Evolutionary conservation across 2,113 vertebrate species (phyloP), one percentile per base, ranked within the genome.

Genomic region (Phasianus colchicus): DNA sequence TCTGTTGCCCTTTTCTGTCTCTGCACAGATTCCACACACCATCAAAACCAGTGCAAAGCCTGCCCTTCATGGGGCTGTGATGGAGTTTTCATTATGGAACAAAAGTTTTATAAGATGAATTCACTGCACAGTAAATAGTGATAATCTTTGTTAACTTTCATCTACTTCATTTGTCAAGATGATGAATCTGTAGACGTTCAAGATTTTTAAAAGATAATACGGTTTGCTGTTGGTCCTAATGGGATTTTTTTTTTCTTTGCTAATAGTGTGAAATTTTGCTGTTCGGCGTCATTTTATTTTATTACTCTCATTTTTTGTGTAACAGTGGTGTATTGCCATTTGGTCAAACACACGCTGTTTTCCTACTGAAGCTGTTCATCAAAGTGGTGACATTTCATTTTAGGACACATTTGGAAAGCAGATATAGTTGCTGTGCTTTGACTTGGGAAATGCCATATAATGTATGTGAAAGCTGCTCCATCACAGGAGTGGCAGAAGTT

Each of bases 381-480:
- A 88, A 65, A 88, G 24, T 45, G 40, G 61, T 94, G 83, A 81
- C 79, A 90, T 94, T 95, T 91, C 69, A 78, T 78, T 94, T 83
- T 58, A 48, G 88, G 78, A 79, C 58, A 54, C 19, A 30, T 94
- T 74, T 93, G 52, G 89, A 95, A 86, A 92, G 71, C 30, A 55
- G 57, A 81, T 83, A n/a, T 13, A 74, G 36, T 17, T 79, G 70
- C 0, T 47, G 40, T 54, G 3, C 54, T 92, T 74, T 80, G 64
- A 77, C 55, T 89, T 77, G 20, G 38, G 38, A 86, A 86, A 90
- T 91, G 18, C 61, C 24, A 34, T 40, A 32, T 3, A 89, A 20
- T 22, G 4, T 30, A 55, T 27, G 10, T 8, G 6, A 88, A 83
- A 81, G 20, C 20, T 77, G 29, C 4, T 5, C 38, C 21, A 8